These are phyloP conservation scores for Sitophilus oryzae DNA, from an alignment of 1,140 invertebrate genomes.

Conservation along the genomic window DNA sequence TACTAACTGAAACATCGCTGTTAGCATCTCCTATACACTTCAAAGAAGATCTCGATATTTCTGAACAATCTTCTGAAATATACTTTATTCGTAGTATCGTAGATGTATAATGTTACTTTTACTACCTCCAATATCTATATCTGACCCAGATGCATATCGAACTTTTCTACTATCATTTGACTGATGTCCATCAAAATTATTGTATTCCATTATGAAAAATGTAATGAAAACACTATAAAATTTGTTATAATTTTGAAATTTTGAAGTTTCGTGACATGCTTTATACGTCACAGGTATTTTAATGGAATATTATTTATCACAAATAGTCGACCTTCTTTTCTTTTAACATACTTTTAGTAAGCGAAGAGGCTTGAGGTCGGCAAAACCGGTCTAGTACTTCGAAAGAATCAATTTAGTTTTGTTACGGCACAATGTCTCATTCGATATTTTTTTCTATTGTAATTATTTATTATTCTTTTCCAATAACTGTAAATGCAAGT, in stretches of 20 bases:
- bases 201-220: conserved; percentile 12
- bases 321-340: background rate
- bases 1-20: conserved; percentile 19
- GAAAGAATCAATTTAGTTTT: background rate
- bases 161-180: background rate
- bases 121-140: no score
- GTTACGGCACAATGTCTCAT: background rate
- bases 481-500: no score
- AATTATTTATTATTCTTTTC: no score
- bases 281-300: background rate
- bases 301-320: background rate
- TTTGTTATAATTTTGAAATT: conserved; percentile 3
- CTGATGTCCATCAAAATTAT: conserved; percentile 2
- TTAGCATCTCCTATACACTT: conserved; percentile 14
- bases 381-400: background rate
- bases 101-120: no score
- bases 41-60: conserved; percentile 10
- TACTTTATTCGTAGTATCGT: no score
- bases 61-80: no score
- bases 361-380: background rate
- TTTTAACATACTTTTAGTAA: background rate
- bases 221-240: background rate
- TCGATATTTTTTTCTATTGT: background rate
- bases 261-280: background rate
- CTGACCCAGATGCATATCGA: conserved; percentile 10